Conservation (phyloP, 2,113 vertebrate genomes). For the Nicator chloris region DNA sequence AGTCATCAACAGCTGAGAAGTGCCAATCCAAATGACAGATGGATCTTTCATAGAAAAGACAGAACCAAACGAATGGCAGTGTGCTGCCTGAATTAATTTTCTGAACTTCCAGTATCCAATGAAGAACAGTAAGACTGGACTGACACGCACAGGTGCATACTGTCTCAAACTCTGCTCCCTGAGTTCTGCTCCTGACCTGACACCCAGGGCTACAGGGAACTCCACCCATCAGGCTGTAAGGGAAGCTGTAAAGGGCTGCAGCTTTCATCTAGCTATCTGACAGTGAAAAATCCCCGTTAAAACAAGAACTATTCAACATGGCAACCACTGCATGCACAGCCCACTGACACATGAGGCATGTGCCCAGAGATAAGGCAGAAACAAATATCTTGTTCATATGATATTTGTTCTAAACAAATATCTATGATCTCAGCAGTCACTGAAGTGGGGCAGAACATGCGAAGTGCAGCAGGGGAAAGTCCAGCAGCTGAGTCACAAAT, state of each 20-base stretch:
- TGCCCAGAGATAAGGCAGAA: background rate
- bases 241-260: background rate
- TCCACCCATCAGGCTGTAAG: background rate
- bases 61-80: background rate
- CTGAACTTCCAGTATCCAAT: background rate
- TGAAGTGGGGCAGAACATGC: fast-evolving
- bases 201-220: background rate
- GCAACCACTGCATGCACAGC: background rate
- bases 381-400: fast-evolving
- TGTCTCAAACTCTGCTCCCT: background rate
- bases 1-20: background rate
- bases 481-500: background rate
- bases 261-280: background rate
- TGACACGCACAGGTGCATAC: background rate
- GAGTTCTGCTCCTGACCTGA: background rate
- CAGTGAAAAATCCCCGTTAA: background rate
- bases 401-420: too few relatives aligned
- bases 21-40: background rate
- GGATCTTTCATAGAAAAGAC: background rate
- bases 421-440: background rate
- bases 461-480: background rate
- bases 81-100: background rate
- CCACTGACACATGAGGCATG: background rate
- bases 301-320: background rate
- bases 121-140: background rate